These are phyloP conservation scores for Berghia stephanieae DNA, from an alignment of 1,140 invertebrate species.

Conservation along the genomic window DNA sequence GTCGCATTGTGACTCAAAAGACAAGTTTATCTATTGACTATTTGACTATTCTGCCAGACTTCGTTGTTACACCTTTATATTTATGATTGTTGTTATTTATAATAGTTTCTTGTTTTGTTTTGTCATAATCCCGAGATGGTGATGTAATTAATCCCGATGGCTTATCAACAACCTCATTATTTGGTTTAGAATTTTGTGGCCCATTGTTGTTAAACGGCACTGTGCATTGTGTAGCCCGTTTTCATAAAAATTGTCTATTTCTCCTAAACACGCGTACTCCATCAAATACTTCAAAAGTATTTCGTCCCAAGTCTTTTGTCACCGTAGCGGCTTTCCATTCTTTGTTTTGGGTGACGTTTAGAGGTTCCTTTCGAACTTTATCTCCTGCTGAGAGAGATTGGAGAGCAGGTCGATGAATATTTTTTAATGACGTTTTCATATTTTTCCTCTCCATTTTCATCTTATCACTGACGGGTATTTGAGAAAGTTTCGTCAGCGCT, in stretches of 20 bases:
- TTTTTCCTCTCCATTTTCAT: slow-evolving; percentile 19
- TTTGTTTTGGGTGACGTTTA: not conserved
- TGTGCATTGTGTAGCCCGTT: no score
- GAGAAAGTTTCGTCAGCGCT: not conserved
- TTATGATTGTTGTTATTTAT: not conserved
- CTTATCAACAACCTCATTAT: not conserved
- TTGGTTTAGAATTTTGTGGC: not conserved
- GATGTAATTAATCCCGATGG: not conserved
- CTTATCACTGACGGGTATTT: not conserved
- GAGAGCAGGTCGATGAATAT: slow-evolving; percentile 9
- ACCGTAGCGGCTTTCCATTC: no score
- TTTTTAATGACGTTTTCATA: slow-evolving; percentile 9
- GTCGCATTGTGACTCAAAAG: not conserved
- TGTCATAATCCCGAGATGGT: not conserved
- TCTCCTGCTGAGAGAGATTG: slow-evolving; percentile 24
- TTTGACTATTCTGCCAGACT: slow-evolving; percentile 1
- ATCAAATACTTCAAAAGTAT: no score
- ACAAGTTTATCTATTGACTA: not conserved
- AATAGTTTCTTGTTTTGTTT: not conserved
- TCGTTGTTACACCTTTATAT: not conserved
- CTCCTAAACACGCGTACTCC: no score
- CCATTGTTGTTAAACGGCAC: not conserved
- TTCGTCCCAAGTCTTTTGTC: no score
- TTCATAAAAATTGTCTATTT: no score
- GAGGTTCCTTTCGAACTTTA: slow-evolving; percentile 23